These are phyloP conservation scores for Ormyrus pomaceus DNA, from an alignment of 2,888 invertebrate species.

Conservation along the genomic window DNA sequence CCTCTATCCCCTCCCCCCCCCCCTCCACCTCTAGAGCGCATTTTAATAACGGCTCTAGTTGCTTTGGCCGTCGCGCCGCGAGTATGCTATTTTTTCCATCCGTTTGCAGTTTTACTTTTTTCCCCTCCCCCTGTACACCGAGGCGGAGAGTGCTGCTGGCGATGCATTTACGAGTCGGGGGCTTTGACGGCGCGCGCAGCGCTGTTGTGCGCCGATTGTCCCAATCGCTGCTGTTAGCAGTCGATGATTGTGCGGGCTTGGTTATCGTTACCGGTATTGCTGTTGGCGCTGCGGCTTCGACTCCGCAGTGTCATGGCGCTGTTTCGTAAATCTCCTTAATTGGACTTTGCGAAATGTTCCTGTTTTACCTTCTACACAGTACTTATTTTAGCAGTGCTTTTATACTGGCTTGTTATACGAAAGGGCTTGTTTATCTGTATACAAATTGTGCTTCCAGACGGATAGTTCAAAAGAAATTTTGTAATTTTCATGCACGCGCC, in stretches of 20 bases:
- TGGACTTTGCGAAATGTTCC: neutral
- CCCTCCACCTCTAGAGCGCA: constrained; percentile 59
- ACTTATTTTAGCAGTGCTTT: neutral
- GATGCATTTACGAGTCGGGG: no score
- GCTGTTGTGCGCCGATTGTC: neutral
- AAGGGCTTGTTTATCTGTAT: neutral
- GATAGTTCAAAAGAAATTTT: neutral
- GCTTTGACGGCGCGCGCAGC: neutral
- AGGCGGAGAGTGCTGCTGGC: no score
- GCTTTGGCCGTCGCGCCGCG: neutral
- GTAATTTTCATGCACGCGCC: neutral
- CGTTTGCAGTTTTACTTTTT: neutral
- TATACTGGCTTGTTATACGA: neutral
- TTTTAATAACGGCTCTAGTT: constrained; percentile 65
- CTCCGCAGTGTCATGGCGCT: no score
- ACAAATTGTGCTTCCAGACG: neutral
- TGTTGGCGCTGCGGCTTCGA: no score
- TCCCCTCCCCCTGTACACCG: neutral
- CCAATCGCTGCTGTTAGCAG: neutral
- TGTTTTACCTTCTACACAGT: neutral
- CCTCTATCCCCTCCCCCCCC: constrained; percentile 39
- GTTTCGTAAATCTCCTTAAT: no score
- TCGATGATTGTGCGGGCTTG: no score
- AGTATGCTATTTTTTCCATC: neutral
- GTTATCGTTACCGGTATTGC: no score